Percentiles rank a stretch among this genome's conserved stretches.
phyloP scores from a whole-genome alignment of 2,797 vertebrate species.

The Vultur gryphus region DNA sequence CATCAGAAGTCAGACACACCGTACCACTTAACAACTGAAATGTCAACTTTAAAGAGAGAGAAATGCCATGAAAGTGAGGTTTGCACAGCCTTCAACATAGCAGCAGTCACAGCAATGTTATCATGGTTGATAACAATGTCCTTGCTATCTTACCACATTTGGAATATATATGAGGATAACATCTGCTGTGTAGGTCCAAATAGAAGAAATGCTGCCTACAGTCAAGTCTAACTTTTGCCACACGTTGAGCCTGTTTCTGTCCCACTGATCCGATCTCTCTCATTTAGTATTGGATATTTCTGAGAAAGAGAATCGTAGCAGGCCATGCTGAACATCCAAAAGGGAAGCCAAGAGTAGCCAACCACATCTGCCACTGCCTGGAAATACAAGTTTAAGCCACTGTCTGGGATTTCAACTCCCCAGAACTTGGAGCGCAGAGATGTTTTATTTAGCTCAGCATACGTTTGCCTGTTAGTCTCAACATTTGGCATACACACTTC shows the following conservation, averaged over 20 bases:
- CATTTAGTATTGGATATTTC: not conserved
- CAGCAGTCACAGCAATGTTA: not conserved
- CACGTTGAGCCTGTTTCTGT: not conserved
- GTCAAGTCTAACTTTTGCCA: not conserved
- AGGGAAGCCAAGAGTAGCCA: not conserved
- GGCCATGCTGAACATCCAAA: not conserved
- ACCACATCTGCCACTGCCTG: not conserved
- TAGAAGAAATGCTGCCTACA: accelerated
- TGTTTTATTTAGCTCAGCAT: not conserved
- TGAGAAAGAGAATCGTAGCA: not conserved
- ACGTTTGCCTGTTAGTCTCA: not conserved
- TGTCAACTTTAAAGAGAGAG: not conserved
- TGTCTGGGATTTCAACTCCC: not conserved
- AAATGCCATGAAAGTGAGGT: not conserved
- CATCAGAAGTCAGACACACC: not conserved
- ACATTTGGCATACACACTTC: not conserved
- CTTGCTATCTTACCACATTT: not conserved
- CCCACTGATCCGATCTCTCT: not conserved
- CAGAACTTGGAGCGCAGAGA: not conserved
- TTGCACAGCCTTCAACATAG: not conserved
- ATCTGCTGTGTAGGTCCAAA: not conserved
- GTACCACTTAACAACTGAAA: not conserved
- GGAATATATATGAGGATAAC: not conserved
- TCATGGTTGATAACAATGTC: not conserved
- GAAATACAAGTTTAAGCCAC: not conserved